These are phyloP conservation scores for Diglossa cyanea DNA, from an alignment of 2,797 vertebrate species.

Conservation along the genomic window DNA sequence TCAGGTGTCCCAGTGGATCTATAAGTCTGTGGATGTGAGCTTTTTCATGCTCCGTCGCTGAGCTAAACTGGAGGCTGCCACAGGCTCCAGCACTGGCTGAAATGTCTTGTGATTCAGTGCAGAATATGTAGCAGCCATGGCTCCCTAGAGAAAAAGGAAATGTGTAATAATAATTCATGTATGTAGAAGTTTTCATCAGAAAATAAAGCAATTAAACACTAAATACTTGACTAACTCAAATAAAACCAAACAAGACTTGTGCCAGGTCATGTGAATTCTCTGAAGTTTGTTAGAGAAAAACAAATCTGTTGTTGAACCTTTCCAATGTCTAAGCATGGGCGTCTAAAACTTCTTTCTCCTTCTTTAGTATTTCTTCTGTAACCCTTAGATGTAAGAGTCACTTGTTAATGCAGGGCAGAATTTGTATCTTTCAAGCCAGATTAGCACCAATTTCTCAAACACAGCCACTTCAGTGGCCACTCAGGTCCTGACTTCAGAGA, in stretches of 20 bases:
- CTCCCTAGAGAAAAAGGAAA: slow-evolving; percentile 79
- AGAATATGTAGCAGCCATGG: slow-evolving; percentile 93
- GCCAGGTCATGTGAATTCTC: neutral
- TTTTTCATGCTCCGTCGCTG: slow-evolving; percentile 98
- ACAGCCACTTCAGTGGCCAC: neutral
- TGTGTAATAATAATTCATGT: too few species aligned
- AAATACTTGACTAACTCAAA: neutral
- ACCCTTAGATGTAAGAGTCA: neutral
- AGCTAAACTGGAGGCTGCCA: slow-evolving; percentile 94
- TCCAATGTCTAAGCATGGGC: neutral
- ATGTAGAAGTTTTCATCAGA: neutral
- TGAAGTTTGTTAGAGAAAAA: neutral
- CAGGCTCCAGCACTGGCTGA: slow-evolving; percentile 94
- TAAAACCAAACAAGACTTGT: neutral
- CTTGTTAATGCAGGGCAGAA: neutral
- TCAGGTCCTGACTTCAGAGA: neutral
- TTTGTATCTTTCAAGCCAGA: neutral
- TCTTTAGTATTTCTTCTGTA: neutral
- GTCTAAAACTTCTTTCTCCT: neutral
- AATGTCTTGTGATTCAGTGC: slow-evolving; percentile 93
- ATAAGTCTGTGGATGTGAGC: slow-evolving; percentile 94
- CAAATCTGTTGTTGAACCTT: neutral
- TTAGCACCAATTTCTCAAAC: neutral
- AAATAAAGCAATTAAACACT: neutral
- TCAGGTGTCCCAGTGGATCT: slow-evolving; percentile 70